Evolutionary conservation across 2,888 invertebrate genomes (phyloP).

Genomic region (Drosophila tripunctata): DNA sequence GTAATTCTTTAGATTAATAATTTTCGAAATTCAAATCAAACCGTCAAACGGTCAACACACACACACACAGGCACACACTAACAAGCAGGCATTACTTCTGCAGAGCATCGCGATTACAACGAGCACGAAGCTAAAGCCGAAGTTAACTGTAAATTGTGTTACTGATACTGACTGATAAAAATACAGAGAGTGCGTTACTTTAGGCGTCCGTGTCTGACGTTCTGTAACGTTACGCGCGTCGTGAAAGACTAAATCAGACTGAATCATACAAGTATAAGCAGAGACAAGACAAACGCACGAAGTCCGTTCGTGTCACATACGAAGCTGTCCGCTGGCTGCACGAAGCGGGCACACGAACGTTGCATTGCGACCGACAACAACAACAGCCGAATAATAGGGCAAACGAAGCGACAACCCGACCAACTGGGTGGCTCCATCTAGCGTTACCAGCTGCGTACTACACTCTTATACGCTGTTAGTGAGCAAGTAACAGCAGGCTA

Average conservation of each 20-base stretch:
- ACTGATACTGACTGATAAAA: conserved; percentile 28
- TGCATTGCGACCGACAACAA: conserved; percentile 45
- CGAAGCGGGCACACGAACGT: conserved; percentile 19
- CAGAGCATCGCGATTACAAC: conserved; percentile 35
- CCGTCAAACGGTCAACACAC: conserved; percentile 46
- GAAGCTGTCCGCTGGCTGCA: conserved; percentile 13
- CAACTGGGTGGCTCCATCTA: conserved; percentile 41
- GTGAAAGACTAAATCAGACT: conserved; percentile 71
- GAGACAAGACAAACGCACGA: conserved; percentile 7
- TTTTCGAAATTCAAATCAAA: conserved; percentile 51
- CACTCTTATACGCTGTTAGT: conserved; percentile 56
- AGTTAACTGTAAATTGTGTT: conserved; percentile 42
- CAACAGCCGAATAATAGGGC: conserved; percentile 18
- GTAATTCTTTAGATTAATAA: no score
- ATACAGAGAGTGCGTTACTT: conserved; percentile 12
- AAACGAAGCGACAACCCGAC: conserved; percentile 18
- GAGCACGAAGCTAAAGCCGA: conserved; percentile 38
- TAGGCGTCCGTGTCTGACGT: conserved; percentile 55
- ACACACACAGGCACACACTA: conserved; percentile 22
- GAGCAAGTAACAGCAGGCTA: conserved; percentile 2
- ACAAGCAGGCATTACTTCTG: no score
- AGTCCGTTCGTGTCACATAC: conserved; percentile 6
- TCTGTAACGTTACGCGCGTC: conserved; percentile 75
- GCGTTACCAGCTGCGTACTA: conserved; percentile 10
- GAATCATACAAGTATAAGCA: conserved; percentile 49